These are phyloP conservation scores for Epizoanthus stellaris DNA, from an alignment of 92 coral and sea anemone species.

Conservation along the genomic window DNA sequence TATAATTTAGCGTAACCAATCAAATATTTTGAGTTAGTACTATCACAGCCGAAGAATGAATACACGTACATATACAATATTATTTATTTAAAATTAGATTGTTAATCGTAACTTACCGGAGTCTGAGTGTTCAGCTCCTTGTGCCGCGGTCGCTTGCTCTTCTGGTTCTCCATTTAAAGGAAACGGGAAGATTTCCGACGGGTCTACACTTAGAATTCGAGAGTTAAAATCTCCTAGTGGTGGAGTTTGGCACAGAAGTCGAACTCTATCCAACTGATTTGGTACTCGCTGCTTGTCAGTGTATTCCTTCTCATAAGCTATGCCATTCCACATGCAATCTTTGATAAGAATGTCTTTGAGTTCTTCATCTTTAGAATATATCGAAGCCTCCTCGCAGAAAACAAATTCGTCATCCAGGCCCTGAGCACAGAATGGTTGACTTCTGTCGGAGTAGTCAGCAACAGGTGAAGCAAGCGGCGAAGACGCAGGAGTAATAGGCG, in stretches of 20 bases:
- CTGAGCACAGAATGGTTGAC: constrained; percentile 81
- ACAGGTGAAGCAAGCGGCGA: constrained; percentile 77
- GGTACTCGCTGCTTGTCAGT: constrained; percentile 51
- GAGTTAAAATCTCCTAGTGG: constrained; percentile 92
- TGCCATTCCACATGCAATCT: constrained; percentile 99
- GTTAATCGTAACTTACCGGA: constrained; percentile 69
- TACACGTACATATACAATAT: constrained; percentile 41
- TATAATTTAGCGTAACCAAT: constrained; percentile 44
- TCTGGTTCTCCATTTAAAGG: constrained; percentile 75
- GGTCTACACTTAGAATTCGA: constrained; percentile 92
- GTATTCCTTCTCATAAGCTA: constrained; percentile 65
- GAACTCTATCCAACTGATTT: constrained; percentile 75
- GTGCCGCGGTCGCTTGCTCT: constrained; percentile 51
- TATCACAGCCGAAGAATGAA: constrained; percentile 34
- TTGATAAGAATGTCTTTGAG: constrained; percentile 94
- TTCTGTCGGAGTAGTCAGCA: constrained; percentile 70
- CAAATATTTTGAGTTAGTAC: constrained; percentile 24
- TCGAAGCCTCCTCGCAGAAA: constrained; percentile 74
- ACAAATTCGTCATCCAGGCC: constrained; percentile 70
- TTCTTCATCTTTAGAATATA: constrained; percentile 84
- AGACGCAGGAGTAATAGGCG: constrained; percentile 86
- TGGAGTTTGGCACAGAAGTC: constrained; percentile 90
- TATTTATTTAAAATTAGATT: constrained; percentile 56
- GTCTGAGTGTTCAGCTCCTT: constrained; percentile 71
- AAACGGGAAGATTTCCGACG: constrained; percentile 97